Evolutionary conservation across 1,140 invertebrate species (phyloP).

Genomic region (Rhagoletis zephyria): DNA sequence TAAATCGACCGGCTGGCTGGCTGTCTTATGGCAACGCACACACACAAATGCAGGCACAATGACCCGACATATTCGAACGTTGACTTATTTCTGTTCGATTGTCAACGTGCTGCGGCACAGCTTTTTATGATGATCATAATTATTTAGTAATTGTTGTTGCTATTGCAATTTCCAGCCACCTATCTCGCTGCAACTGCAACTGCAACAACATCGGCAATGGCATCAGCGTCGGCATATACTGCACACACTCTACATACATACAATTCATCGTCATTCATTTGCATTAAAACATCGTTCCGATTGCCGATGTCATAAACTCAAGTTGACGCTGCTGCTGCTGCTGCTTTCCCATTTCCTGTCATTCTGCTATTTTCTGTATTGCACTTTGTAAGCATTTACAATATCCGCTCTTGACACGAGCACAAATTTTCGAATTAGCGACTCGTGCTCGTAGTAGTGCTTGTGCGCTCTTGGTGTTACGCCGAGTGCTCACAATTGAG

Average conservation of each 20-base stretch:
- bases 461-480: not conserved
- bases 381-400: not conserved
- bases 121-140: conserved; percentile 60
- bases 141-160: conserved; percentile 56
- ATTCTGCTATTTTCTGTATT: not conserved
- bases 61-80: conserved; percentile 70
- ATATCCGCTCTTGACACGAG: conserved; percentile 34
- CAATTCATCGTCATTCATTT: conserved; percentile 26
- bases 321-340: not conserved
- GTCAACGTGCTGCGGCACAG: conserved; percentile 58
- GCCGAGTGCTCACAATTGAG: too few species aligned
- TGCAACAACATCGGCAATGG: not conserved
- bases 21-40: not conserved
- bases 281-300: not conserved
- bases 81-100: conserved; percentile 69
- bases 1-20: conserved; percentile 14
- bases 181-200: not conserved
- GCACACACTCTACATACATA: not conserved
- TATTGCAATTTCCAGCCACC: not conserved
- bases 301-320: conserved; percentile 29
- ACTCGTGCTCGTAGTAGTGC: not conserved
- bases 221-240: not conserved
- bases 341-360: not conserved
- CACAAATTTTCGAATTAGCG: conserved; percentile 1
- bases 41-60: conserved; percentile 63